Base-by-base conservation (phyloP, 2,888 invertebrate genomes). In the Idaea biselata region DNA sequence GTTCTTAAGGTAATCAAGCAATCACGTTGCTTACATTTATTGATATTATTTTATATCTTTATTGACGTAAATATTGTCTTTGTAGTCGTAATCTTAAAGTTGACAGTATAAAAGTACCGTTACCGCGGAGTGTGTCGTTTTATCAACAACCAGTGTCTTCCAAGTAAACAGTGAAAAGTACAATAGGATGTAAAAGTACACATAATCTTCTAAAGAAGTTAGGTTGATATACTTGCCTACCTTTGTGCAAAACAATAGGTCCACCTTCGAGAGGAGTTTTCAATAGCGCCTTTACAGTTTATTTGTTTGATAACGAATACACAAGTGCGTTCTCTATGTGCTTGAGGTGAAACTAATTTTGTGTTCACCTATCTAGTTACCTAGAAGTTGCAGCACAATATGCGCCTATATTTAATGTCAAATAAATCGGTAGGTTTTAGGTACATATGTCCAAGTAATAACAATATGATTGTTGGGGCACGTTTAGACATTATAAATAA, bases 1-100 rank as follows among this genome's bases (percentile, higher is more conserved):
- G 58, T 53, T 54, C 11, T 16, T 31, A 53, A 18, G 44, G n/a
- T 56, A 14, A 56, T 44, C 44, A 44, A 44, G 44, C 44, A 44
- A 60, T 57, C 58, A 58, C 25, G 31, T 58, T 18, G 16, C 58
- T 58, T 58, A 58, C 58, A 44, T 8, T 44, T 44, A 44, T 14
- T 14, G 44, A 44, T 44, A 44, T 7, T 7, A 44, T 44, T 17
- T 16, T 56, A 56, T 18, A 18, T 56, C 71, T 76, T 76, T 79
- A 77, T 78, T 79, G 77, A 79, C 78, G 81, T 79, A 80, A 81
- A 82, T 82, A 69, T 76, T 76, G 77, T 80, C 81, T 79, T 79
- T 79, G 79, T 79, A 74, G 73, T 70, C 68, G 71, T 75, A 76
- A 77, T 74, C 77, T 74, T 78, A 78, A 79, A 75, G 74, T 74